A percentile compares a stretch with the other conserved stretches of the same genome.
phyloP scores from a whole-genome alignment of 2,113 vertebrate species.

The Azemiops feae region DNA sequence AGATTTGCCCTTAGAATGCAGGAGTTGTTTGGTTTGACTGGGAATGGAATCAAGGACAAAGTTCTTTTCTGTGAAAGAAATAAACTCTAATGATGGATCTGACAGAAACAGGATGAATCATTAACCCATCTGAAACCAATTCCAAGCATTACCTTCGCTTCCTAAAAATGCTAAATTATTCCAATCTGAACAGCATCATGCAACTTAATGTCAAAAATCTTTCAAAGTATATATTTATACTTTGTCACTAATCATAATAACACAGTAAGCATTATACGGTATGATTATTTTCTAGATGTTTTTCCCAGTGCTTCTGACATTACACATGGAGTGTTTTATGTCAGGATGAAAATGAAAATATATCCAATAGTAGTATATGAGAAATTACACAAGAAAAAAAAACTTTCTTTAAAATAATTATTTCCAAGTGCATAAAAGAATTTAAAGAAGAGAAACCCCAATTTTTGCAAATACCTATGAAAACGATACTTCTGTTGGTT shows the following conservation, averaged over 20 bases:
- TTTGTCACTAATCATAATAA: neutral
- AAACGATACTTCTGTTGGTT: neutral
- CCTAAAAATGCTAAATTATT: neutral
- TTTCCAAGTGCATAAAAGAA: neutral
- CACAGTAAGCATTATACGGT: neutral
- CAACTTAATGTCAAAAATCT: neutral
- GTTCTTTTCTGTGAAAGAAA: neutral
- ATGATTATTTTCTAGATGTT: neutral
- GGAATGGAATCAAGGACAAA: neutral
- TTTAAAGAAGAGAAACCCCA: neutral
- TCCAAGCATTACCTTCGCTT: neutral
- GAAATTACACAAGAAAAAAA: neutral
- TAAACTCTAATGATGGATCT: neutral
- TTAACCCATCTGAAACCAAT: neutral
- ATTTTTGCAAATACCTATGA: neutral
- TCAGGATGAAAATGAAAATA: neutral
- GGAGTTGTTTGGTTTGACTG: neutral
- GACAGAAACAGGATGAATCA: neutral
- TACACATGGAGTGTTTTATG: neutral
- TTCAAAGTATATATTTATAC: slow-evolving; percentile 30
- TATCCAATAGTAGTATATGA: neutral
- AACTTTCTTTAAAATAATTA: neutral
- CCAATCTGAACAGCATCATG: neutral
- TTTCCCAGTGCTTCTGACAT: accelerated
- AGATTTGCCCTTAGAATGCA: neutral